phyloP scores from a whole-genome alignment of 1,140 invertebrate genomes.

The Lordiphosa clarofinis region DNA sequence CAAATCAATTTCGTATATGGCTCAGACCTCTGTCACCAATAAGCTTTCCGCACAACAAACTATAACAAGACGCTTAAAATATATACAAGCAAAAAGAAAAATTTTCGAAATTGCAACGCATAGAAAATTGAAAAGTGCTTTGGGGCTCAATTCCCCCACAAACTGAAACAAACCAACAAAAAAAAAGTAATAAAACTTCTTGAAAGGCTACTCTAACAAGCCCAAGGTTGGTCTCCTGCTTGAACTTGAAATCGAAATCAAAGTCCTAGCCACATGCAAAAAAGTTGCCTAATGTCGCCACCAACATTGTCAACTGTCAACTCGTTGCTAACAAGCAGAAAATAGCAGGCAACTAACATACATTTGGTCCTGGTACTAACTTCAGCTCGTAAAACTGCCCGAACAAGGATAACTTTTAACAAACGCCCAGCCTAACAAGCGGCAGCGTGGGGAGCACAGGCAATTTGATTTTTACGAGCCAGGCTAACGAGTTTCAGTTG shows the following conservation, averaged over 20 bases:
- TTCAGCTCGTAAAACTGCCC: conserved; percentile 4
- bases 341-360: conserved; percentile 1
- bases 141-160: conserved; percentile 9
- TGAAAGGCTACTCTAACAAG: conserved; percentile 17
- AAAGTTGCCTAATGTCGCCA: conserved; percentile 4
- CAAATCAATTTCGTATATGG: conserved; percentile 12
- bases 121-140: conserved; percentile 16
- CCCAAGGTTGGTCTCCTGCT: conserved; percentile 19
- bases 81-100: neutral
- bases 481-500: conserved; percentile 13
- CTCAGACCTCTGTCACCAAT: too few species aligned
- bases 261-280: too few species aligned
- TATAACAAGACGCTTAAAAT: conserved; percentile 8
- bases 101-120: conserved; percentile 11
- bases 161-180: conserved; percentile 8
- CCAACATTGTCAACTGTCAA: conserved; percentile 12
- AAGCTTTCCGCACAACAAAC: neutral
- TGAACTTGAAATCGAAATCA: conserved; percentile 35
- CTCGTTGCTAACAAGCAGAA: conserved; percentile 14
- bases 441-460: neutral
- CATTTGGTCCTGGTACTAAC: conserved; percentile 1
- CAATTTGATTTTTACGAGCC: conserved; percentile 15
- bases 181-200: conserved; percentile 17
- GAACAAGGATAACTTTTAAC: conserved; percentile 10
- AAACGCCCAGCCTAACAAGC: conserved; percentile 8